phyloP scores from a whole-genome alignment of 1,140 invertebrate genomes.

The Calycopis cecrops region DNA sequence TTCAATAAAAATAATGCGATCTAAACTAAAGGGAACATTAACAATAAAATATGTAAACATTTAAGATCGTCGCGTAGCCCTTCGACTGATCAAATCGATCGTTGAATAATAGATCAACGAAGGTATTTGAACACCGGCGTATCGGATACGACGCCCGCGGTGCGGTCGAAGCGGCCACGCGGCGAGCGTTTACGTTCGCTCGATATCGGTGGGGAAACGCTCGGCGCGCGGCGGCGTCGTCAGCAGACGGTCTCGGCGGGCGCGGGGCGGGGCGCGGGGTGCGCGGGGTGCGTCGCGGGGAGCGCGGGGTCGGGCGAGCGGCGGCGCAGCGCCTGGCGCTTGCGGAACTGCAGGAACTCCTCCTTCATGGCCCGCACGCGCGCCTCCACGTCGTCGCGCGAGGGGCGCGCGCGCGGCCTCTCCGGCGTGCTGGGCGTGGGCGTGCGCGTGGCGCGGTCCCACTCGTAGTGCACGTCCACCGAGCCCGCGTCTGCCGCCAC shows the following conservation, averaged over 20 bases:
- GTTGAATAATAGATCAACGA: no score
- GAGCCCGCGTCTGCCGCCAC: constrained; percentile 83
- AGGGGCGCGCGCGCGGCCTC: constrained; percentile 77
- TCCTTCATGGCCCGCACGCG: constrained; percentile 95
- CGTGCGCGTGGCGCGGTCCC: constrained; percentile 89
- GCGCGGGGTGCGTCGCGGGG: constrained; percentile 38
- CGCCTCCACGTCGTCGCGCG: constrained; percentile 85
- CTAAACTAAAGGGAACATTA: constrained; percentile 6
- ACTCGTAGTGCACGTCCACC: constrained; percentile 97
- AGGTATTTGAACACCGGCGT: background rate
- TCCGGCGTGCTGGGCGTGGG: constrained; percentile 81
- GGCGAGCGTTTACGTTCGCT: constrained; percentile 2
- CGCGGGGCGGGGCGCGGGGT: constrained; percentile 41
- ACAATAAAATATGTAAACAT: constrained; percentile 14
- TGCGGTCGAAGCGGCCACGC: background rate
- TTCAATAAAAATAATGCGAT: background rate
- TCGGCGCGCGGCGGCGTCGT: constrained; percentile 1
- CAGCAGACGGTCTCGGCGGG: constrained; percentile 10
- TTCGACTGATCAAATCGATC: background rate
- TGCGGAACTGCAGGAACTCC: constrained; percentile 94
- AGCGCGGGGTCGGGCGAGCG: constrained; percentile 76
- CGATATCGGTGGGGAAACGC: constrained; percentile 6
- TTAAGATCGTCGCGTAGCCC: background rate
- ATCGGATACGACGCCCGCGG: background rate
- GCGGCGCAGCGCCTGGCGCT: constrained; percentile 86